phyloP scores from a whole-genome alignment of 2,113 vertebrate genomes.

The Poeciliopsis turrubarensis region DNA sequence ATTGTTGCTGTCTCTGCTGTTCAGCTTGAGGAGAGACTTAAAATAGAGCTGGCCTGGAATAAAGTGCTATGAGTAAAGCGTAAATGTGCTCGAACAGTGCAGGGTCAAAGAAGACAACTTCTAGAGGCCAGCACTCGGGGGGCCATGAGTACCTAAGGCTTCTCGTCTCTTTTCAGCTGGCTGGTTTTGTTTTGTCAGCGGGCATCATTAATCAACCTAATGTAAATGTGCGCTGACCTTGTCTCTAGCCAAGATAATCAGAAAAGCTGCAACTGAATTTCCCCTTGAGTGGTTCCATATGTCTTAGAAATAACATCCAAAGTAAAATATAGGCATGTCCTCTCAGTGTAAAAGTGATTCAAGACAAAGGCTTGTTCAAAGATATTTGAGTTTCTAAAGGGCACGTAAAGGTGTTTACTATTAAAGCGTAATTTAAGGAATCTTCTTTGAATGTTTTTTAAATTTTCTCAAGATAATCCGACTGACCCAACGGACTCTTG shows the following conservation, averaged over 20 bases:
- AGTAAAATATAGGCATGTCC: conserved; percentile 12
- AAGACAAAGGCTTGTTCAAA: conserved; percentile 9
- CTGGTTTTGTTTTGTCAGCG: conserved; percentile 13
- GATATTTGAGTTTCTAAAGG: not conserved
- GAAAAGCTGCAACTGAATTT: conserved; percentile 21
- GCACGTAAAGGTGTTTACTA: not conserved
- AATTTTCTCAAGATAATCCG: not conserved
- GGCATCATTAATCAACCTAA: conserved; percentile 27
- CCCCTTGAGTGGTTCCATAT: conserved; percentile 21
- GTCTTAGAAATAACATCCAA: conserved; percentile 34
- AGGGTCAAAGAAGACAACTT: conserved; percentile 24
- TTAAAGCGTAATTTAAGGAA: not conserved
- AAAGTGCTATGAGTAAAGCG: conserved; percentile 1
- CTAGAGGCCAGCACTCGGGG: not conserved
- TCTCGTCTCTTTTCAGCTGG: conserved; percentile 21
- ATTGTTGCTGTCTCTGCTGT: not conserved
- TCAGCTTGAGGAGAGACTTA: conserved; percentile 2
- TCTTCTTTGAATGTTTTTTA: not conserved
- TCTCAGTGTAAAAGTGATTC: conserved; percentile 33
- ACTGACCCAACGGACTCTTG: not conserved
- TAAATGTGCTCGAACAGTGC: conserved; percentile 1
- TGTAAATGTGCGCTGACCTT: conserved; percentile 32
- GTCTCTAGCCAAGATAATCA: conserved; percentile 34
- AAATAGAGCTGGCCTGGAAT: conserved; percentile 14
- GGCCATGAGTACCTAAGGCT: not conserved